These are phyloP conservation scores for Pontoporia blainvillei DNA, from an alignment of 2,113 vertebrate genomes.

Conservation along the genomic window DNA sequence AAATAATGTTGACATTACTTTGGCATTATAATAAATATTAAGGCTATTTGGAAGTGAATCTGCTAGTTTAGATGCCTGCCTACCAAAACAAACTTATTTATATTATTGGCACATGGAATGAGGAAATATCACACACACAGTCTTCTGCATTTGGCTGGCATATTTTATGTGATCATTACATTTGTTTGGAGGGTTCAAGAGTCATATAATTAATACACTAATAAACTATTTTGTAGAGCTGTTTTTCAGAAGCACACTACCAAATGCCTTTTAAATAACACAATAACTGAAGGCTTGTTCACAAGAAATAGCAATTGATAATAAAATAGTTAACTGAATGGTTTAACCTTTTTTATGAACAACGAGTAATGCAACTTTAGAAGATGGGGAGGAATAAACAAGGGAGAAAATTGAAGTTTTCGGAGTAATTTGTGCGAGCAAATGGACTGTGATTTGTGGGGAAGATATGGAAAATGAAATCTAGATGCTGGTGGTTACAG, in stretches of 20 bases:
- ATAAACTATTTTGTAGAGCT: slow-evolving; percentile 65
- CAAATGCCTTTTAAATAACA: slow-evolving; percentile 66
- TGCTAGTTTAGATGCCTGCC: slow-evolving; percentile 69
- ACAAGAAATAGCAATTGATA: slow-evolving; percentile 65
- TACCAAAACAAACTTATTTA: slow-evolving; percentile 69
- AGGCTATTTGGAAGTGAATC: slow-evolving; percentile 79
- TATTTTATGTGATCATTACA: slow-evolving; percentile 44
- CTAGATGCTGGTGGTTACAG: not conserved
- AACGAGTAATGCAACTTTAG: not conserved
- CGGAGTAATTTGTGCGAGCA: slow-evolving; percentile 20
- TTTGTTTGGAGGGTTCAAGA: slow-evolving; percentile 67
- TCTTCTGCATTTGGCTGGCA: slow-evolving; percentile 53
- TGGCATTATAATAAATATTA: slow-evolving; percentile 80
- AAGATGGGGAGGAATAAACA: slow-evolving; percentile 6
- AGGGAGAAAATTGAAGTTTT: slow-evolving; percentile 50
- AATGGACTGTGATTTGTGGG: slow-evolving; percentile 29
- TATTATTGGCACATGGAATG: slow-evolving; percentile 62
- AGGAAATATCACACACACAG: slow-evolving; percentile 23
- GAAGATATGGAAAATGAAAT: not conserved
- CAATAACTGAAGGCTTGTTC: slow-evolving; percentile 69
- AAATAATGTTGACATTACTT: slow-evolving; percentile 81
- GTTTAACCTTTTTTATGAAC: not conserved
- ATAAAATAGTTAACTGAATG: slow-evolving; percentile 51
- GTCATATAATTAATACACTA: slow-evolving; percentile 59
- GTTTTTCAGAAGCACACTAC: slow-evolving; percentile 58